A percentile compares a stretch with the other conserved stretches of the same genome.
Evolutionary conservation across 2,797 vertebrate genomes (phyloP).

Genomic region (Rhyacichthys aspro): DNA sequence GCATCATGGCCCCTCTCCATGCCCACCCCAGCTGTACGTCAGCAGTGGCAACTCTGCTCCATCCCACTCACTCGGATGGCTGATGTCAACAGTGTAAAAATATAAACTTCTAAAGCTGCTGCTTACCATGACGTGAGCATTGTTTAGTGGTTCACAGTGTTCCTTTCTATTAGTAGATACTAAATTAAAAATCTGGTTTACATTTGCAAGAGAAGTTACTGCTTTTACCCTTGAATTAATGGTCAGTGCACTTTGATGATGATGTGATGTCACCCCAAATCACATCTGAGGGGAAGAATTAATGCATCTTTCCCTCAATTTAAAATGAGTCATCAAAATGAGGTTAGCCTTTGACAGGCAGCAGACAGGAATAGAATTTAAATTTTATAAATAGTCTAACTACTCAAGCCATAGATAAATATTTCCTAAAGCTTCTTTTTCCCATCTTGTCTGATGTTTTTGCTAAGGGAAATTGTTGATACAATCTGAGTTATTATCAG

Average conservation of each 20-base stretch:
- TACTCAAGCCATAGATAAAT: too few species aligned
- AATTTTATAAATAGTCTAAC: neutral
- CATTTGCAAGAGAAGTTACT: neutral
- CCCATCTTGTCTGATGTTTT: too few species aligned
- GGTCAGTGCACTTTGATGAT: constrained; percentile 9
- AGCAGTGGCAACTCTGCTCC: constrained; percentile 47
- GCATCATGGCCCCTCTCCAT: constrained; percentile 41
- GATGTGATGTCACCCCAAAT: constrained; percentile 6
- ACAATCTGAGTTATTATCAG: too few species aligned
- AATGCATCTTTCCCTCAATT: constrained; percentile 5
- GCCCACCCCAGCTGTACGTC: constrained; percentile 51
- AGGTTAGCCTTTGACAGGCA: neutral
- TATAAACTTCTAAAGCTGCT: constrained; percentile 42
- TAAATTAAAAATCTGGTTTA: neutral
- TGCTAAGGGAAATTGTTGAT: too few species aligned
- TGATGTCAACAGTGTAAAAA: constrained; percentile 50
- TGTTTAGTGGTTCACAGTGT: neutral
- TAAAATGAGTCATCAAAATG: constrained; percentile 5
- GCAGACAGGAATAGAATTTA: neutral
- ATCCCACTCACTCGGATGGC: constrained; percentile 56
- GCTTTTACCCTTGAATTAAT: constrained; percentile 12
- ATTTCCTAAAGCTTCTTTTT: too few species aligned
- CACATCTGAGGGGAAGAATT: constrained; percentile 3
- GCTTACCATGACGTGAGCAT: neutral
- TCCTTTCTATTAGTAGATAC: neutral